Conservation (phyloP, 2,797 vertebrate genomes). For the Etheostoma perlongum region DNA sequence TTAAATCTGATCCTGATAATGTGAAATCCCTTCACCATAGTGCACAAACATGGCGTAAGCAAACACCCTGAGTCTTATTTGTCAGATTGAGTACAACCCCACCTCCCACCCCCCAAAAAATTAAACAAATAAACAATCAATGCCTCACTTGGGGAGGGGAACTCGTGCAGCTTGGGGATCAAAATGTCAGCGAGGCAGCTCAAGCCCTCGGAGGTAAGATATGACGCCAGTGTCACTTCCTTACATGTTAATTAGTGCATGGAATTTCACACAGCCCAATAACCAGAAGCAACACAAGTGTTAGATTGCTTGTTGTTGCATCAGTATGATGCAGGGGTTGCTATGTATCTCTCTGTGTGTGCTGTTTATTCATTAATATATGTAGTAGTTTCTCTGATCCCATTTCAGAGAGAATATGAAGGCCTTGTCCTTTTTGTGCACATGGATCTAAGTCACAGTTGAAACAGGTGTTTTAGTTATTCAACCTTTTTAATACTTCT, state of each 20-base stretch:
- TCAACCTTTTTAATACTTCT: constrained; percentile 15
- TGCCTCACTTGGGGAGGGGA: constrained; percentile 29
- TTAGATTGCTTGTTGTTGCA: constrained; percentile 87
- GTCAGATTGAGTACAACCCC: constrained; percentile 33
- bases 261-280: constrained; percentile 68
- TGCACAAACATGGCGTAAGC: constrained; percentile 14
- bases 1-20: background rate
- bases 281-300: constrained; percentile 67
- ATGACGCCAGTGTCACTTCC: constrained; percentile 66
- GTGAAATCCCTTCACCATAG: background rate
- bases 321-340: constrained; percentile 81
- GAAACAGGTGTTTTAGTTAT: constrained; percentile 52
- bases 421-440: constrained; percentile 65
- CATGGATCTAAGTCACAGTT: constrained; percentile 54
- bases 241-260: constrained; percentile 80
- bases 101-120: background rate
- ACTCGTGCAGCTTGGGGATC: constrained; percentile 35
- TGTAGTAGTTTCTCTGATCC: constrained; percentile 84
- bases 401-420: constrained; percentile 86
- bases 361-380: constrained; percentile 86
- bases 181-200: constrained; percentile 51
- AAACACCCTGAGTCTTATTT: constrained; percentile 42
- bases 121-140: constrained; percentile 55
- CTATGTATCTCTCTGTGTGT: constrained; percentile 58
- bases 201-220: constrained; percentile 52